Conservation (phyloP, 37 sponge, comb jelly and placozoan species). For the Hormiphora californensis region DNA sequence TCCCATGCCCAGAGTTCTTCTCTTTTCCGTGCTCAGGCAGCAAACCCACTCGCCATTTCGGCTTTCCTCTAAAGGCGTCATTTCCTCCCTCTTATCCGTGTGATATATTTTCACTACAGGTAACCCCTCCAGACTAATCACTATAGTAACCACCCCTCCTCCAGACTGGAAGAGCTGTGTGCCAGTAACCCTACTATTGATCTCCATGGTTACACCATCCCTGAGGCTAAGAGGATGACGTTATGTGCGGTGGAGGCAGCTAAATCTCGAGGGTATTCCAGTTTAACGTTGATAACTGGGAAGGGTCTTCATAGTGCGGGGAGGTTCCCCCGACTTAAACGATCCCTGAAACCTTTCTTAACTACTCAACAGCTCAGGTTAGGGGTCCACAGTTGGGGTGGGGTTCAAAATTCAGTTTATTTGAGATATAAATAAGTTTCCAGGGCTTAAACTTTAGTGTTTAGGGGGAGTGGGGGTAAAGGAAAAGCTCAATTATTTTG, state of each 20-base stretch:
- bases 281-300: slow-evolving; percentile 22
- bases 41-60: neutral
- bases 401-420: no score
- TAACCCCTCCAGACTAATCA: no score
- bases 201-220: slow-evolving; percentile 41
- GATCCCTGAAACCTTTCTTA: neutral
- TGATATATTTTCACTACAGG: neutral
- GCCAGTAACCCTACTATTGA: neutral
- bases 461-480: no score
- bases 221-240: no score
- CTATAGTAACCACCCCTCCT: no score
- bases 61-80: neutral
- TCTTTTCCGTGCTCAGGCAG: no score
- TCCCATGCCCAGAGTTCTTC: no score
- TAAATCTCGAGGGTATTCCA: no score
- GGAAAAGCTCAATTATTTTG: no score
- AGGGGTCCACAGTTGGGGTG: neutral
- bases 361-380: neutral
- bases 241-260: no score
- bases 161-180: slow-evolving; percentile 9
- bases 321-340: slow-evolving; percentile 13
- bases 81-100: neutral
- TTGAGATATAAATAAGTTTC: no score
- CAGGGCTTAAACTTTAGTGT: no score
- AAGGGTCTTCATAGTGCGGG: slow-evolving; percentile 43